These are phyloP conservation scores for Danaus chrysippus DNA, from an alignment of 2,888 invertebrate species.

Conservation along the genomic window DNA sequence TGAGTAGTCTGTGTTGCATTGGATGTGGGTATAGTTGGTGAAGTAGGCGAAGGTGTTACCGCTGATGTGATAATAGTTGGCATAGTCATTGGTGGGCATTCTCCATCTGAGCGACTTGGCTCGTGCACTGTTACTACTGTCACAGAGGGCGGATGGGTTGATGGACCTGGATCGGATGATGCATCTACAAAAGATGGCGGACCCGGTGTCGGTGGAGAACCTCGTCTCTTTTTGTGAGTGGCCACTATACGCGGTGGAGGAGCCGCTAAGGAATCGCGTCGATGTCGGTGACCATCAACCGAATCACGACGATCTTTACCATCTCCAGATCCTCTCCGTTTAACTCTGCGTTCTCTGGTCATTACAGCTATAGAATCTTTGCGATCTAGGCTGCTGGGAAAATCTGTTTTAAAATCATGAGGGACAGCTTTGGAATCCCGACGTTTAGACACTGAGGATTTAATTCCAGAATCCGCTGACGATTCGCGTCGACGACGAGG, in stretches of 20 bases:
- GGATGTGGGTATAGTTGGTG: constrained; percentile 79
- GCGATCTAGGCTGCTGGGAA: constrained; percentile 84
- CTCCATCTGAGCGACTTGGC: constrained; percentile 79
- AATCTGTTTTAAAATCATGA: constrained; percentile 84
- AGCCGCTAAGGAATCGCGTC: constrained; percentile 83
- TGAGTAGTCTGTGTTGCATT: constrained; percentile 52
- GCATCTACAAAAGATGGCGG: constrained; percentile 77
- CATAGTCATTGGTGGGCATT: constrained; percentile 80
- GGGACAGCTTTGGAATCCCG: constrained; percentile 84
- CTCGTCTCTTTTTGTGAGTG: constrained; percentile 78
- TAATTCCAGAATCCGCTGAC: constrained; percentile 91
- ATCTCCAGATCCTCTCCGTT: constrained; percentile 82
- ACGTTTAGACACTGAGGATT: constrained; percentile 85
- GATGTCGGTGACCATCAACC: constrained; percentile 83
- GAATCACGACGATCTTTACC: constrained; percentile 81
- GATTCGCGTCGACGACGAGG: constrained; percentile 90
- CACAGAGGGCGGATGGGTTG: constrained; percentile 64
- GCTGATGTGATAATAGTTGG: constrained; percentile 91
- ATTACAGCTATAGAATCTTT: constrained; percentile 81
- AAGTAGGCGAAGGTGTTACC: constrained; percentile 90
- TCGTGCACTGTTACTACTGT: constrained; percentile 70
- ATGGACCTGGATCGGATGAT: constrained; percentile 83
- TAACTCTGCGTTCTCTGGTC: constrained; percentile 67
- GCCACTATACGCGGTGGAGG: constrained; percentile 82
- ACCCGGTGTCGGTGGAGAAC: constrained; percentile 64